These are phyloP conservation scores for Lepidotrigona ventralis DNA, from an alignment of 1,140 invertebrate species.

Conservation along the genomic window DNA sequence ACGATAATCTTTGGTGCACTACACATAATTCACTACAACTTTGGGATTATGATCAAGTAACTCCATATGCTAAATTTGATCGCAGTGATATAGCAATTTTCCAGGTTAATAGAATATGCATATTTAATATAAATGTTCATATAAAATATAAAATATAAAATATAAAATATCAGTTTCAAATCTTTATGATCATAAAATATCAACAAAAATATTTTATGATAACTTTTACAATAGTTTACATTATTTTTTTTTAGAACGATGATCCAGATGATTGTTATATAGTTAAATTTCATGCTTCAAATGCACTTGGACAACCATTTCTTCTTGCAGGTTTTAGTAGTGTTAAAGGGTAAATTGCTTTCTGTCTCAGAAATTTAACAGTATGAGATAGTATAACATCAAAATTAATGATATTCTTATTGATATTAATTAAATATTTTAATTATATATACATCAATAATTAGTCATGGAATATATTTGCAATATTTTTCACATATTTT, in stretches of 20 bases:
- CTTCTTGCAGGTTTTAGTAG: constrained; percentile 84
- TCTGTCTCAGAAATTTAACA: background rate
- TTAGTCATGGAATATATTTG: constrained; percentile 7
- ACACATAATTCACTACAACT: constrained; percentile 88
- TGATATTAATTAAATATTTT: background rate
- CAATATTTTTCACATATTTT: background rate
- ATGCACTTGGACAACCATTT: constrained; percentile 74
- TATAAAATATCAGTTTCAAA: background rate
- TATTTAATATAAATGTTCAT: background rate
- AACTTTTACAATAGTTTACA: constrained; percentile 12
- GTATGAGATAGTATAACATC: constrained; percentile 23
- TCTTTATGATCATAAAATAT: background rate
- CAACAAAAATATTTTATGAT: constrained; percentile 44
- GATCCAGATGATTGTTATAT: constrained; percentile 85
- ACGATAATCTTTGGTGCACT: constrained; percentile 82
- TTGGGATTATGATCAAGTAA: constrained; percentile 84
- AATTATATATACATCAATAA: background rate
- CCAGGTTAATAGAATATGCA: constrained; percentile 53
- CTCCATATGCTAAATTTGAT: constrained; percentile 81
- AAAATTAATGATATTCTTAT: background rate
- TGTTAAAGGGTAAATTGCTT: constrained; percentile 79
- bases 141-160: background rate
- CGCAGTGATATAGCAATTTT: constrained; percentile 76
- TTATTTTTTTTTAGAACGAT: constrained; percentile 79
- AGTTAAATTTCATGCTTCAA: constrained; percentile 77